Percentiles rank a stretch among this genome's conserved stretches.
phyloP scores from a whole-genome alignment of 2,888 invertebrate species.

The Idaea dimidiata region DNA sequence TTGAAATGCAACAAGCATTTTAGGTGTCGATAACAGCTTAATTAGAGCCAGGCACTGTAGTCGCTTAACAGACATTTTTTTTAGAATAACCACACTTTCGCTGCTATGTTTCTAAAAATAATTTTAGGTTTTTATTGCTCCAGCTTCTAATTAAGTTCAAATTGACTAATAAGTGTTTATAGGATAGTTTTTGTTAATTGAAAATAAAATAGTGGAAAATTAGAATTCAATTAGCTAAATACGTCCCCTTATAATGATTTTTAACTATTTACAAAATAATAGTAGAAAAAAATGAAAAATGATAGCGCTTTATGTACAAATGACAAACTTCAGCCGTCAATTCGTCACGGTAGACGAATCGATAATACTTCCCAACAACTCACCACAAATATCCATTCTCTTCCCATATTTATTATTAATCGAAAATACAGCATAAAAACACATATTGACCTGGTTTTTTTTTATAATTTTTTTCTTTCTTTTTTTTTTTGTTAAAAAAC shows the following conservation, averaged over 20 bases:
- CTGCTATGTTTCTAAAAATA: too few relatives aligned
- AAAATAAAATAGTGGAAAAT: neutral
- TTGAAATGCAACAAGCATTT: too few relatives aligned
- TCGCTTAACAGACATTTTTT: too few relatives aligned
- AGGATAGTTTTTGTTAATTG: neutral
- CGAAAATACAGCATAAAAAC: neutral
- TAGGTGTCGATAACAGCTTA: too few relatives aligned
- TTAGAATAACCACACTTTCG: too few relatives aligned
- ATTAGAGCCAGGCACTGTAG: too few relatives aligned
- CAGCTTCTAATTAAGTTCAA: neutral
- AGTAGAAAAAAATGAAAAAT: neutral
- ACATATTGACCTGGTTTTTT: constrained; percentile 3
- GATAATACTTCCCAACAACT: neutral
- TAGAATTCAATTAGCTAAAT: neutral
- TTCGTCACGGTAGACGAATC: neutral
- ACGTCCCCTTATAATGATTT: neutral
- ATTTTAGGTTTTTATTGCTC: too few relatives aligned
- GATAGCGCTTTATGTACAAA: neutral
- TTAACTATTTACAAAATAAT: neutral
- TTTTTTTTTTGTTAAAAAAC: constrained; percentile 4
- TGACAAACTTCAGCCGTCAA: neutral
- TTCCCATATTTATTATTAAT: neutral
- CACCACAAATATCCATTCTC: neutral
- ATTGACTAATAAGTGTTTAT: neutral
- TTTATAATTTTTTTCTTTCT: constrained; percentile 9